These are phyloP conservation scores for Sarcophaga peregrina DNA, from an alignment of 1,140 invertebrate genomes.

Conservation along the genomic window DNA sequence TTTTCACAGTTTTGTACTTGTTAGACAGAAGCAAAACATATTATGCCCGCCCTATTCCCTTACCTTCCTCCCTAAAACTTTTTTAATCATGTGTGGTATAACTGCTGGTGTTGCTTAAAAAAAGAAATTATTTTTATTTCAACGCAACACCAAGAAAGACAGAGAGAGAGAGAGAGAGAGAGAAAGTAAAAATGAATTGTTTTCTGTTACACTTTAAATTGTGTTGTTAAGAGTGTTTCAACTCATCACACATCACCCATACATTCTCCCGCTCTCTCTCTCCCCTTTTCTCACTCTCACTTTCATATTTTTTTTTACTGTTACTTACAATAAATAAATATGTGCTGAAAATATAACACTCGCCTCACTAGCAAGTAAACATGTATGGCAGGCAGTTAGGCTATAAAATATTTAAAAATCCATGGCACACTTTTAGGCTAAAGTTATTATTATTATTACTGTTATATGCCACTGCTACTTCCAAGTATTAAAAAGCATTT, in stretches of 20 bases:
- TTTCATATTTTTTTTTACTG: not conserved
- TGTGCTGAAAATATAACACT: not conserved
- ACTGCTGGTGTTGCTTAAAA: not conserved
- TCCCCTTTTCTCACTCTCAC: not conserved
- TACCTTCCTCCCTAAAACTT: not conserved
- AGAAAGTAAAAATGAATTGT: not conserved
- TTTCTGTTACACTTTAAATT: conserved; percentile 10
- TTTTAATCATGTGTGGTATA: conserved; percentile 32
- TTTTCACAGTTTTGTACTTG: not conserved
- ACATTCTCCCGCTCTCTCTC: too few relatives aligned
- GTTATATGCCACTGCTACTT: too few relatives aligned
- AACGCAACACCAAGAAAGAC: too few relatives aligned
- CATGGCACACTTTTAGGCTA: conserved; percentile 2
- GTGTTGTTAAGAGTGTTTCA: conserved; percentile 26
- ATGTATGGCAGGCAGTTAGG: not conserved
- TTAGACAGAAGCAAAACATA: not conserved
- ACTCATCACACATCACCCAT: too few relatives aligned
- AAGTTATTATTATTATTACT: not conserved
- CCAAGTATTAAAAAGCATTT: not conserved
- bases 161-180: too few relatives aligned
- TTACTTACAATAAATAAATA: conserved; percentile 16
- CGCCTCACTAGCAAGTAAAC: not conserved
- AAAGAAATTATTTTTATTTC: not conserved
- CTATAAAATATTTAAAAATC: conserved; percentile 1
- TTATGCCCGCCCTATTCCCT: not conserved